Conservation (phyloP, 1,140 invertebrate species). For the Meloidogyne exigua region DNA sequence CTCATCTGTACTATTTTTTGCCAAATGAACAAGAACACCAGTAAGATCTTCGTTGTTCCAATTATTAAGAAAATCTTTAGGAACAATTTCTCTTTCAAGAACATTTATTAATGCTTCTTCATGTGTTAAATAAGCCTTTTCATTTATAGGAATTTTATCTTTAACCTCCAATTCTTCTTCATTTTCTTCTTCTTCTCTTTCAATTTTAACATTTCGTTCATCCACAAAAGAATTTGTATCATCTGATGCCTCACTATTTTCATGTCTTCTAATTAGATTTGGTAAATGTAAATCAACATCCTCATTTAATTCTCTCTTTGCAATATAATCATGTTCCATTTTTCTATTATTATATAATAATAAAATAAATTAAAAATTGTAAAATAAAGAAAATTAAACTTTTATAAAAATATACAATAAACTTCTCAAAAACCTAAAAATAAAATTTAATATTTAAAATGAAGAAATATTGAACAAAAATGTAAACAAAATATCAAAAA, state of each 20-base stretch:
- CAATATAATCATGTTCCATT: neutral
- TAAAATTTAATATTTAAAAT: no score
- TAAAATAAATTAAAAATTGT: no score
- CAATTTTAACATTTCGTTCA: neutral
- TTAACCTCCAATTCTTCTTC: neutral
- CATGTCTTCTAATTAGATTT: neutral
- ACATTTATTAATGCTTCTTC: neutral
- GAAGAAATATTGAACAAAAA: no score
- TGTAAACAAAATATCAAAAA: neutral
- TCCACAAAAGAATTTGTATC: neutral
- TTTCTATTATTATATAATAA: neutral
- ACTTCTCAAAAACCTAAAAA: no score
- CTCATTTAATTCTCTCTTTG: neutral
- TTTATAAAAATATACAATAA: no score
- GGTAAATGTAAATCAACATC: neutral
- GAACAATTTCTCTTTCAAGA: neutral
- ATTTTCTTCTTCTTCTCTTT: neutral
- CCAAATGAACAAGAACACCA: neutral
- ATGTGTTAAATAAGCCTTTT: conserved; percentile 2
- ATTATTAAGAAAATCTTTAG: neutral
- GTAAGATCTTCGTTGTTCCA: neutral
- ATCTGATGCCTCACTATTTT: neutral
- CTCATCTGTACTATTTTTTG: conserved; percentile 4
- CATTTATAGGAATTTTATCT: neutral
- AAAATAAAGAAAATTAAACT: no score